phyloP scores from a whole-genome alignment of 2,113 vertebrate genomes.

The Turnix velox region DNA sequence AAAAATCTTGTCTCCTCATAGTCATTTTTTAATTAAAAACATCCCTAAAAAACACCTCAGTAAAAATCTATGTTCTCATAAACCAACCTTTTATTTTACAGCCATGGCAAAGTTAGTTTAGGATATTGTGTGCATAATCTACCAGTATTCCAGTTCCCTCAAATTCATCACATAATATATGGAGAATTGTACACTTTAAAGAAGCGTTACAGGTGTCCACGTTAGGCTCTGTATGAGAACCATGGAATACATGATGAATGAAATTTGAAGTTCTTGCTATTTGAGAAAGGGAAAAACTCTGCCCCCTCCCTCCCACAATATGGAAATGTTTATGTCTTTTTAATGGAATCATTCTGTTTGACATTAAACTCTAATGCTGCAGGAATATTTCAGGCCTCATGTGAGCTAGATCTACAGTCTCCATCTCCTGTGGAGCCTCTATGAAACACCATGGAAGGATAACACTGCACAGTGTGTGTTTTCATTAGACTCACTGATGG shows the following conservation, averaged over 20 bases:
- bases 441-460: background rate
- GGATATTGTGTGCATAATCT: background rate
- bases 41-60: background rate
- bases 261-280: background rate
- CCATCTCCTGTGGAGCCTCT: background rate
- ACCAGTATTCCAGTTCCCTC: background rate
- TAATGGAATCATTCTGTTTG: background rate
- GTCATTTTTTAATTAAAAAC: background rate
- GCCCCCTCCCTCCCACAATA: too few relatives aligned
- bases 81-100: background rate
- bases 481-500: background rate
- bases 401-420: background rate
- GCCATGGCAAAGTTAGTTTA: background rate
- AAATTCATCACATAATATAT: background rate
- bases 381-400: background rate
- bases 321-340: background rate
- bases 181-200: background rate
- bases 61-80: background rate
- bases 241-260: background rate
- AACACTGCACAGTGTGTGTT: background rate
- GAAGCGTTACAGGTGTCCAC: background rate
- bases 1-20: background rate
- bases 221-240: background rate
- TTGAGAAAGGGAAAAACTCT: background rate
- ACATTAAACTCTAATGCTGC: background rate